phyloP scores from a whole-genome alignment of 2,888 invertebrate species.

The Drosophila silvestris region DNA sequence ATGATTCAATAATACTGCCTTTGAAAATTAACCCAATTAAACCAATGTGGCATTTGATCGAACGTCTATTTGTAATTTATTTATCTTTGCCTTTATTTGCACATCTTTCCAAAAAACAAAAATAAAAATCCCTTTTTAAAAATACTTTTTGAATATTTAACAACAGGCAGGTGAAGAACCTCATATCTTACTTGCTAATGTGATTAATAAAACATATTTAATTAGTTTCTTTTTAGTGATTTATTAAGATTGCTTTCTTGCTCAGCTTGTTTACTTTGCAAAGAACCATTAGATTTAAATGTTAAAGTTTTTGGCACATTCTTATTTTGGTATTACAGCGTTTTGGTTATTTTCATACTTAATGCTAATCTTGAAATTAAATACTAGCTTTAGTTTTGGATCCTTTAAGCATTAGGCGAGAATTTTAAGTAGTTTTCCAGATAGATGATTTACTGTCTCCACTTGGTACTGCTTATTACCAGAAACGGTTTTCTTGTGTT shows the following conservation, averaged over 20 bases:
- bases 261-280: background rate
- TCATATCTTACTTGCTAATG: background rate
- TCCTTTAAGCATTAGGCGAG: conserved; percentile 39
- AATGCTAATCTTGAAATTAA: background rate
- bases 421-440: conserved; percentile 65
- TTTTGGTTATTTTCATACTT: background rate
- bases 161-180: background rate
- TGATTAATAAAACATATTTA: background rate
- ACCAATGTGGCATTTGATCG: background rate
- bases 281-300: background rate
- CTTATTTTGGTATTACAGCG: background rate
- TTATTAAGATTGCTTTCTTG: conserved; percentile 6
- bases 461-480: conserved; percentile 16
- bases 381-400: background rate
- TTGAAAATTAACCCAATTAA: background rate
- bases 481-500: background rate
- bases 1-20: background rate
- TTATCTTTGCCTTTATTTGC: no score
- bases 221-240: conserved; percentile 3
- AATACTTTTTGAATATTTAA: background rate
- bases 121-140: background rate
- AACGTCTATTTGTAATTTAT: background rate
- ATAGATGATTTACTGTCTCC: conserved; percentile 62
- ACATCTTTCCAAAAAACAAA: background rate
- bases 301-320: conserved; percentile 5